These are phyloP conservation scores for Belgica antarctica DNA, from an alignment of 2,888 invertebrate genomes.

Conservation along the genomic window DNA sequence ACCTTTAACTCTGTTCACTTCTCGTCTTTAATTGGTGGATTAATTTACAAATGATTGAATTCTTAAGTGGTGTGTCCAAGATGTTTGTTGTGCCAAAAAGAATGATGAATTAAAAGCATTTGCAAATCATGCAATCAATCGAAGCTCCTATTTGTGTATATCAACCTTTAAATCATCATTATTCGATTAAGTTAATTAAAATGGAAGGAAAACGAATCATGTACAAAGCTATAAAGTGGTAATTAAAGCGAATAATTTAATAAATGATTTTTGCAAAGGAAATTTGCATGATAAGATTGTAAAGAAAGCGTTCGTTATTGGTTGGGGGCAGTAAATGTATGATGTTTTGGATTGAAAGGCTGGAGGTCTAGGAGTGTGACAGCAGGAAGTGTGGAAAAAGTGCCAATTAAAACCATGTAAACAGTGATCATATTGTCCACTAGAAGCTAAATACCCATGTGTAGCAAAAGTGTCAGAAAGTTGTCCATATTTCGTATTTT, in stretches of 20 bases:
- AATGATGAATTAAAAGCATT: background rate
- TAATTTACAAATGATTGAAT: background rate
- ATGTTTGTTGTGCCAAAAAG: constrained; percentile 12
- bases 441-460: too few relatives aligned
- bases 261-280: too few relatives aligned
- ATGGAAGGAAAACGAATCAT: background rate
- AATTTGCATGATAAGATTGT: too few relatives aligned
- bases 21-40: constrained; percentile 14
- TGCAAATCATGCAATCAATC: background rate
- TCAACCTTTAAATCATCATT: constrained; percentile 1
- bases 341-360: too few relatives aligned
- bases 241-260: background rate
- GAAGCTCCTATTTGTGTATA: constrained; percentile 21
- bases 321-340: too few relatives aligned
- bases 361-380: too few relatives aligned
- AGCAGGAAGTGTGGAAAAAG: too few relatives aligned
- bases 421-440: too few relatives aligned
- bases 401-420: too few relatives aligned
- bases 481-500: too few relatives aligned
- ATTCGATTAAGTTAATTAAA: constrained; percentile 11
- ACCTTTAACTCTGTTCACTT: background rate
- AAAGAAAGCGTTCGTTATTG: too few relatives aligned
- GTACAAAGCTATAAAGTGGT: constrained; percentile 13
- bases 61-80: background rate
- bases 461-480: too few relatives aligned